Evolutionary conservation across 1,140 invertebrate genomes (phyloP), one percentile per base, ranked within the genome.

Genomic region (Brachionus manjavacas): DNA sequence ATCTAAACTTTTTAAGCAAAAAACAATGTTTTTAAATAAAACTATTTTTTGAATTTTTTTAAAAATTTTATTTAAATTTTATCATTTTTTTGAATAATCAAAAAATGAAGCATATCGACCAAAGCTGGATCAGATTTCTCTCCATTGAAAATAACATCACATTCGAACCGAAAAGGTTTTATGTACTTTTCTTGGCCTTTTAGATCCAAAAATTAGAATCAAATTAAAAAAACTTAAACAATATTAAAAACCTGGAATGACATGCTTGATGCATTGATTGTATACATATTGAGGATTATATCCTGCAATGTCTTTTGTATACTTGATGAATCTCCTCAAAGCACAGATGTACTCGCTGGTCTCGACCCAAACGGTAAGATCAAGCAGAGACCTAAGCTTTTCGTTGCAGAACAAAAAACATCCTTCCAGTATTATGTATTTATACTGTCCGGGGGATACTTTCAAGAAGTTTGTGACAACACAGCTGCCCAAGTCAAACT

Each of bases 101-200:
- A 28, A 76, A 6, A 76, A 49, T 25, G 20, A 0, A 81, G 25
- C 64, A 81, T 81, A 12, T 81, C 64, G n/a, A 43, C 20, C 4
- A 46, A n/a, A 3, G 8, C 3, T 11, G 20, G 4, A 16, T 81
- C 79, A 0, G 8, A 9, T 41, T 81, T 81, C n/a, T 81, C 79
- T 25, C 79, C 79, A 46, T 60, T 81, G 12, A n/a, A 11, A 2
- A 64, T 35, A 0, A 81, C 35, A 68, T 81, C 52, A 81, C 79
- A 81, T n/a, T 43, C 4, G 4, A 20, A 41, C n/a, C 52, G 25
- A 25, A 23, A 64, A 6, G 79, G 79, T 81, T 81, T 81, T 0
- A 81, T 81, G 6, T 81, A 81, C 23, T 81, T 81, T 43, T 81
- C 52, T 68, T 81, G 79, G 12, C 46, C 68, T 72, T 72, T 39